Conservation (phyloP, 92 coral and sea anemone species). For the Palythoa grandis region DNA sequence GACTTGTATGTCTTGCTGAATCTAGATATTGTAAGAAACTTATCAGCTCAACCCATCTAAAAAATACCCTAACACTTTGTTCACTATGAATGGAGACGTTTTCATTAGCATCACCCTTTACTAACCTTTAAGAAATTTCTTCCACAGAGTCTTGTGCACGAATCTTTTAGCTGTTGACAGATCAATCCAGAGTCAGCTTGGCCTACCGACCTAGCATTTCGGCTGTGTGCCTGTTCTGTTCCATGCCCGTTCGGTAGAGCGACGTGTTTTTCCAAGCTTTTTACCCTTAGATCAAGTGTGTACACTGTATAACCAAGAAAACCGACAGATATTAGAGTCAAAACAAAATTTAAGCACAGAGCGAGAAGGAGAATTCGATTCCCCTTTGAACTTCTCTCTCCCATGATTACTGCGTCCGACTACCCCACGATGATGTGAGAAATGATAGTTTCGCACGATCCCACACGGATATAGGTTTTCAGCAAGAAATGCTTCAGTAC, state of each 20-base stretch:
- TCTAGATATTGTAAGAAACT: too few species aligned
- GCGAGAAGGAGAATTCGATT: conserved; percentile 17
- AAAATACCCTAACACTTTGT: too few species aligned
- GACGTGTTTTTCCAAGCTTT: not conserved
- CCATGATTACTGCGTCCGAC: not conserved
- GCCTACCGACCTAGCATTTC: conserved; percentile 19
- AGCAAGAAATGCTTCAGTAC: not conserved
- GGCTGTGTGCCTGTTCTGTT: not conserved
- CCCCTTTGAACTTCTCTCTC: not conserved
- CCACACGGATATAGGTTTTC: not conserved
- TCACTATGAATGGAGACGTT: too few species aligned
- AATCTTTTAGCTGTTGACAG: conserved; percentile 42
- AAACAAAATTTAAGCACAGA: conserved; percentile 19
- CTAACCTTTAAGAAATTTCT: not conserved
- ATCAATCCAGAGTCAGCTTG: conserved; percentile 14
- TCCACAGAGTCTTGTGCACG: conserved; percentile 27
- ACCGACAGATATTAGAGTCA: conserved; percentile 18
- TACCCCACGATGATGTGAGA: not conserved
- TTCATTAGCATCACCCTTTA: too few species aligned
- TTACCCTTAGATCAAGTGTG: conserved; percentile 25
- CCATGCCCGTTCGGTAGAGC: not conserved
- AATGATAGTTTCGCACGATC: not conserved
- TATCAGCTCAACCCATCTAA: too few species aligned
- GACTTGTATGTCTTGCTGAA: too few species aligned
- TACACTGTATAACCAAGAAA: conserved; percentile 21